phyloP scores from a whole-genome alignment of 1,140 invertebrate genomes.

The Cecropterus lyciades region DNA sequence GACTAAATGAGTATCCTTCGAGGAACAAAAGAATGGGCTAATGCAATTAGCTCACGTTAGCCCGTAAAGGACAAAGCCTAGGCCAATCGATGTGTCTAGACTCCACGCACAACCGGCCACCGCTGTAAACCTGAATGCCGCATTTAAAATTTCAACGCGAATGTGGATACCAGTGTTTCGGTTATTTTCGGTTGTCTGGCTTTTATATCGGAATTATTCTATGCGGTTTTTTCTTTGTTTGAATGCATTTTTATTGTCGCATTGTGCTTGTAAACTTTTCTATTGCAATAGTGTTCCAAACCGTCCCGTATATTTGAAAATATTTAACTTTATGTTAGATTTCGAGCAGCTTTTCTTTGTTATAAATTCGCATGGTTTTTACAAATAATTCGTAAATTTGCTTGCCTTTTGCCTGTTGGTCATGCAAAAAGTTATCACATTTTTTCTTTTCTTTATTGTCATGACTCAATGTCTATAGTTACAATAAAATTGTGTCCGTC shows the following conservation, averaged over 20 bases:
- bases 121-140: conserved; percentile 30
- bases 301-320: background rate
- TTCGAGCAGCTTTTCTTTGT: background rate
- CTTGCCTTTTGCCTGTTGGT: too few species aligned
- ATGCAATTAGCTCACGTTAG: conserved; percentile 47
- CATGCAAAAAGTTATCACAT: too few species aligned
- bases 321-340: background rate
- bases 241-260: conserved; percentile 1
- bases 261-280: background rate
- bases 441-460: too few species aligned
- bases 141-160: conserved; percentile 46
- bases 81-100: conserved; percentile 78
- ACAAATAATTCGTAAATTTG: background rate
- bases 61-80: conserved; percentile 48
- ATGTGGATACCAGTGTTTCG: conserved; percentile 5
- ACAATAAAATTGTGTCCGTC: too few species aligned
- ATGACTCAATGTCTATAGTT: too few species aligned
- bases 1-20: background rate
- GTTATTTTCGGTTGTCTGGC: conserved; percentile 26
- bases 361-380: background rate
- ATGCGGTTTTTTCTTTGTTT: conserved; percentile 7
- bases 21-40: conserved; percentile 41
- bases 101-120: conserved; percentile 44
- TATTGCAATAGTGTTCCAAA: background rate
- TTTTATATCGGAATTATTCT: conserved; percentile 17